These are phyloP conservation scores for Xiphydria camelus DNA, from an alignment of 2,888 invertebrate species.

Conservation along the genomic window DNA sequence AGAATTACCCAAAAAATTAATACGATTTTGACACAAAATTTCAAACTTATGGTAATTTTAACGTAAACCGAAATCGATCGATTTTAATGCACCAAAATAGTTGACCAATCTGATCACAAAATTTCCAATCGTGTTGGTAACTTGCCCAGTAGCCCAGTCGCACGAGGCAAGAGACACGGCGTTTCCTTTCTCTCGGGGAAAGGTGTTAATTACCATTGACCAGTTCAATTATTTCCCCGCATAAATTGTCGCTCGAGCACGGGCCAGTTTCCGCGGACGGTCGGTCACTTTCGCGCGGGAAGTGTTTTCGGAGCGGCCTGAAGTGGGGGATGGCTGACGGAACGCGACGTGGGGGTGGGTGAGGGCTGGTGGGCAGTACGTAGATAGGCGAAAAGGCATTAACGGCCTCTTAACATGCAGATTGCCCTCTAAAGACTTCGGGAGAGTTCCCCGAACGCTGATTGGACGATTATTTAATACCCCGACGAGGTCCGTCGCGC, in stretches of 20 bases:
- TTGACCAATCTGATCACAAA: too few relatives aligned
- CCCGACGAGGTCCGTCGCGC: conserved; percentile 23
- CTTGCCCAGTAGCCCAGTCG: too few relatives aligned
- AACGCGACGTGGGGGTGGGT: background rate
- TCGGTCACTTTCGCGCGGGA: conserved; percentile 20
- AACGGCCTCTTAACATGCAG: conserved; percentile 57
- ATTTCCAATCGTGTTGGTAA: too few relatives aligned
- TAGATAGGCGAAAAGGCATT: conserved; percentile 55
- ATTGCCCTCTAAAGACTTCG: conserved; percentile 53
- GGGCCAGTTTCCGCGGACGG: conserved; percentile 31
- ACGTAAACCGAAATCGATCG: too few relatives aligned
- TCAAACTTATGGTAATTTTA: too few relatives aligned
- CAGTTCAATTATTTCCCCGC: conserved; percentile 31
- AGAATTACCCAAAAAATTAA: too few relatives aligned
- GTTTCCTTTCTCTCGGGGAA: conserved; percentile 25
- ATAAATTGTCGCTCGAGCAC: conserved; percentile 27
- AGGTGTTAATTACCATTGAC: conserved; percentile 37
- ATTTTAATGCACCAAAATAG: too few relatives aligned
- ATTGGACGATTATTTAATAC: conserved; percentile 56
- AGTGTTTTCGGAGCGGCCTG: conserved; percentile 15
- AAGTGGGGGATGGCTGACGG: conserved; percentile 6
- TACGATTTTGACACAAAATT: too few relatives aligned
- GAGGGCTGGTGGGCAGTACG: background rate
- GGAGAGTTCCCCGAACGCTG: conserved; percentile 51
- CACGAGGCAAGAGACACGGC: too few relatives aligned